Evolutionary conservation across 2,797 vertebrate species (phyloP).

Genomic region (Cryptoblepharus egeriae): DNA sequence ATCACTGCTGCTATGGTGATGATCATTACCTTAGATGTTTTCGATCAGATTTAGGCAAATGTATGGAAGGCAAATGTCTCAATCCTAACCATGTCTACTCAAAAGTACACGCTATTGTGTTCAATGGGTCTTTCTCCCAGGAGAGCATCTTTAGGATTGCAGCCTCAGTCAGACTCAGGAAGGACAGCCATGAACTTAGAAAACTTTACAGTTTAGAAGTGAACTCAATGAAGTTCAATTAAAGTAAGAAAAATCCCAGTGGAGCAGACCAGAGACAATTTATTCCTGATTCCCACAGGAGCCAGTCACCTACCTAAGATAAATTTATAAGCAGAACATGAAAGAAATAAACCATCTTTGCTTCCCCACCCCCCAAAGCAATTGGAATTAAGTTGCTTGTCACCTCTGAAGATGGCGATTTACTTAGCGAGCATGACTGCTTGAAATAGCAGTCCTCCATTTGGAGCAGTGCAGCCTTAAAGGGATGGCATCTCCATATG

Average conservation of each 20-base stretch:
- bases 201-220: constrained; percentile 19
- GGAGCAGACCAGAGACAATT: not conserved
- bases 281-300: not conserved
- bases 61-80: constrained; percentile 14
- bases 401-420: not conserved
- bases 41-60: constrained; percentile 1
- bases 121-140: too few relatives aligned
- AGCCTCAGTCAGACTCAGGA: not conserved
- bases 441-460: too few relatives aligned
- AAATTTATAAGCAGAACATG: not conserved
- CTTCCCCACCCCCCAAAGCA: too few relatives aligned
- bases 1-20: not conserved
- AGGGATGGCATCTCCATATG: not conserved
- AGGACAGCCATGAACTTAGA: constrained; percentile 18
- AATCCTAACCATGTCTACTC: too few relatives aligned
- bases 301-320: not conserved
- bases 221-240: not conserved
- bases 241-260: not conserved
- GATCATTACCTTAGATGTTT: constrained; percentile 8
- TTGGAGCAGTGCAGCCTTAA: not conserved
- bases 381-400: not conserved
- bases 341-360: not conserved
- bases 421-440: not conserved
- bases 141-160: too few relatives aligned
- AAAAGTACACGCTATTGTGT: too few relatives aligned